A percentile compares a stretch with the other conserved stretches of the same genome.
Evolutionary conservation across 2,113 vertebrate species (phyloP).

Genomic region (Pluvialis apricaria): DNA sequence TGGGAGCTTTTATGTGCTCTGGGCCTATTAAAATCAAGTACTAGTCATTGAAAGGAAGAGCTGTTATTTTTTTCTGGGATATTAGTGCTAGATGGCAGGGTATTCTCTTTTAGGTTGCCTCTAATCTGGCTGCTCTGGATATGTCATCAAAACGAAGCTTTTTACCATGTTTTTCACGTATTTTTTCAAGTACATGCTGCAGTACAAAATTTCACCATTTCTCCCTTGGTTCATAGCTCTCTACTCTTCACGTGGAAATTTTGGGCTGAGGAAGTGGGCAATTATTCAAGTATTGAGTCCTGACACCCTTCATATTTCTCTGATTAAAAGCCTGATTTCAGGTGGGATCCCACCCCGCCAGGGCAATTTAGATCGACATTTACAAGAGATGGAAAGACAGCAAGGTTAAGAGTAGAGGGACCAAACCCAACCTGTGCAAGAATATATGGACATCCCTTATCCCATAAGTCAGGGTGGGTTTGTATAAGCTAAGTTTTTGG

Average conservation of each 20-base stretch:
- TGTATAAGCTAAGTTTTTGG: neutral
- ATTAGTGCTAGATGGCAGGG: neutral
- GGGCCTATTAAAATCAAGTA: neutral
- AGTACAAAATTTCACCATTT: too few relatives aligned
- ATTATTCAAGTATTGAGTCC: neutral
- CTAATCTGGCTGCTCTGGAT: neutral
- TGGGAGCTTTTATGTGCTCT: neutral
- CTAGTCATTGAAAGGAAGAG: neutral
- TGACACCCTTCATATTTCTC: neutral
- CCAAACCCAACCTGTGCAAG: neutral
- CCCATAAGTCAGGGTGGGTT: fast-evolving
- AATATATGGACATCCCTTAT: neutral
- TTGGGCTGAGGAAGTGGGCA: neutral
- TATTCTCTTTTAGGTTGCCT: neutral
- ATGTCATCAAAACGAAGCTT: neutral
- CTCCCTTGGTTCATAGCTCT: neutral
- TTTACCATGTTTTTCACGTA: neutral
- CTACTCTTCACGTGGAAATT: neutral
- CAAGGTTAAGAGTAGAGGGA: neutral
- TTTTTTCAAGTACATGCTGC: neutral
- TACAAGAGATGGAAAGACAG: neutral
- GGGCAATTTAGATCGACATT: neutral
- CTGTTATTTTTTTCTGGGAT: neutral
- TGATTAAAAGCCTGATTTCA: neutral
- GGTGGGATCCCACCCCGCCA: neutral